Conservation (phyloP, 1,140 invertebrate species). For the Oedothorax gibbosus region DNA sequence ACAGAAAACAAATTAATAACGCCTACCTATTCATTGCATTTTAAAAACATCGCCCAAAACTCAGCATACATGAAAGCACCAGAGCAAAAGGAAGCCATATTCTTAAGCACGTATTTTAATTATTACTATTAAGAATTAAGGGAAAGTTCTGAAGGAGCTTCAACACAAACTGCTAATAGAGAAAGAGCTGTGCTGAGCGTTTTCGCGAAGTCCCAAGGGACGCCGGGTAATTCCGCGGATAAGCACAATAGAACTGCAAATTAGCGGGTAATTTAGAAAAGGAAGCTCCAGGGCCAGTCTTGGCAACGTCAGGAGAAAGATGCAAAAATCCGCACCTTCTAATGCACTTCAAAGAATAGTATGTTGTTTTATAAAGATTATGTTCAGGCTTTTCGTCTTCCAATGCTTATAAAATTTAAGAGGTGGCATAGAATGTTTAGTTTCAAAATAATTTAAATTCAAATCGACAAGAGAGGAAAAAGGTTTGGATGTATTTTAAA, state of each 20-base stretch:
- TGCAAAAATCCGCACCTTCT: constrained; percentile 9
- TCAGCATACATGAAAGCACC: no score
- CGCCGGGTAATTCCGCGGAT: constrained; percentile 10
- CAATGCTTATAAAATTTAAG: no score
- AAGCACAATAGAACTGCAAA: constrained; percentile 44
- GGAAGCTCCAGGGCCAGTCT: constrained; percentile 14
- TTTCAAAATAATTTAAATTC: no score
- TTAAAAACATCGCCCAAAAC: no score
- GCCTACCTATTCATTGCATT: no score
- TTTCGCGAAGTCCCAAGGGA: constrained; percentile 20
- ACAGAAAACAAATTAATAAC: no score
- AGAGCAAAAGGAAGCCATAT: neutral
- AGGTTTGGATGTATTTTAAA: no score
- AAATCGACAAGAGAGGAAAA: no score
- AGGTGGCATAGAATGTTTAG: no score
- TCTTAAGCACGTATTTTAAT: constrained; percentile 25
- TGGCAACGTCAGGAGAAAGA: neutral
- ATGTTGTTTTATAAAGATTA: no score
- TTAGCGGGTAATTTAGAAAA: constrained; percentile 44
- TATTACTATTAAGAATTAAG: constrained; percentile 33
- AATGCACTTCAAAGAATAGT: neutral
- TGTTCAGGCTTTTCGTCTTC: no score
- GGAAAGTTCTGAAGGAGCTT: constrained; percentile 18
- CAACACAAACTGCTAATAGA: constrained; percentile 18
- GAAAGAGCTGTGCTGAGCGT: constrained; percentile 19